These are phyloP conservation scores for Trematocara variabile DNA, from an alignment of 2,113 vertebrate genomes.

Conservation along the genomic window DNA sequence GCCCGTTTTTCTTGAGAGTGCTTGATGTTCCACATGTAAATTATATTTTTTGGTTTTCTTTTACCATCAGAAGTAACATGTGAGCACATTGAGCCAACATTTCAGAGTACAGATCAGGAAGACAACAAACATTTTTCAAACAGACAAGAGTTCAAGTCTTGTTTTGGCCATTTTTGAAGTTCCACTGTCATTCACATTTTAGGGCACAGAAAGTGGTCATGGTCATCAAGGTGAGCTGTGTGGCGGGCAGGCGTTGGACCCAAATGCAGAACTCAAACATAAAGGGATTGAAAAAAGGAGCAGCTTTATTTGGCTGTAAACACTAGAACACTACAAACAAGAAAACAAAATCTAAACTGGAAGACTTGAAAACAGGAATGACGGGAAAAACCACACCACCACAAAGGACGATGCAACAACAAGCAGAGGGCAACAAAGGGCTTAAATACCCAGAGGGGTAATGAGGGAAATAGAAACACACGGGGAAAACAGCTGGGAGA, in stretches of 20 bases:
- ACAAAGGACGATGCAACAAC: neutral
- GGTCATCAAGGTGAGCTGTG: neutral
- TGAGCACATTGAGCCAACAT: neutral
- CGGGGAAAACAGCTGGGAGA: neutral
- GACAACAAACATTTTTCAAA: neutral
- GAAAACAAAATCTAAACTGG: neutral
- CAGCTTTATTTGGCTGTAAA: neutral
- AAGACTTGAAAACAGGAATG: neutral
- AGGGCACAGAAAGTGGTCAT: neutral
- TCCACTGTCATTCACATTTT: neutral
- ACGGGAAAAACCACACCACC: accelerated
- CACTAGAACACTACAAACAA: neutral
- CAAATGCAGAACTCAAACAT: neutral
- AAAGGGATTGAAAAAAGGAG: neutral
- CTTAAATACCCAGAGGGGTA: neutral
- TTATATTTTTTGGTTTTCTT: neutral
- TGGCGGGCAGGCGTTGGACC: neutral
- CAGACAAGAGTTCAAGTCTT: neutral
- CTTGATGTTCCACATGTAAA: neutral
- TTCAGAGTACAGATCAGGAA: neutral
- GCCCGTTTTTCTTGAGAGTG: neutral
- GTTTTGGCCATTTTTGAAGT: accelerated
- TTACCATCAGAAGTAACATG: neutral
- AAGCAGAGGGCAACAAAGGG: neutral
- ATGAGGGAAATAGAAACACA: neutral